A percentile compares a stretch with the other conserved stretches of the same genome.
phyloP scores from a whole-genome alignment of 1,140 invertebrate species.

The Drosophila santomea region DNA sequence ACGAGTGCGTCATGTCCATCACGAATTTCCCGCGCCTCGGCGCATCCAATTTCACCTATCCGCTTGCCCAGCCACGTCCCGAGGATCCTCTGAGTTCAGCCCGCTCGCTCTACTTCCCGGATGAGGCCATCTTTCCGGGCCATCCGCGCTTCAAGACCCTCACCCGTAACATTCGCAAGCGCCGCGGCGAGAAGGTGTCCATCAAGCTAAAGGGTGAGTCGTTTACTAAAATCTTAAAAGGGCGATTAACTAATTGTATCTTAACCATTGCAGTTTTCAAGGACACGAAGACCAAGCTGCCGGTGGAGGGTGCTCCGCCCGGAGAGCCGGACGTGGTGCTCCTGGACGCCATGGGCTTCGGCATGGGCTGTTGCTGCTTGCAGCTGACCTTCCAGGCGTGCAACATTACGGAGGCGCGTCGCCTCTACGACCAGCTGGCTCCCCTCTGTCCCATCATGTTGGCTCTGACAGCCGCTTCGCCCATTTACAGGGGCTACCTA shows the following conservation, averaged over 20 bases:
- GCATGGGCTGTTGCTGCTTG: slow-evolving; percentile 99
- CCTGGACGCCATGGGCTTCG: slow-evolving; percentile 99
- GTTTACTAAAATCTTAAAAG: too few species aligned
- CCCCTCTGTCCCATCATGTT: slow-evolving; percentile 99
- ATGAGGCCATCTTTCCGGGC: slow-evolving; percentile 95
- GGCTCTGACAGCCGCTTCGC: slow-evolving; percentile 97
- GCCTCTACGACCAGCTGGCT: slow-evolving; percentile 98
- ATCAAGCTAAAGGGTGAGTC: slow-evolving; percentile 96
- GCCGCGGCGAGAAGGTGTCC: slow-evolving; percentile 96
- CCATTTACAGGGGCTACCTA: slow-evolving; percentile 96
- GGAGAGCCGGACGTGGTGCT: slow-evolving; percentile 94
- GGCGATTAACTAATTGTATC: not conserved
- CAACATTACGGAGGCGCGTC: slow-evolving; percentile 97
- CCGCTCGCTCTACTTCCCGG: slow-evolving; percentile 96
- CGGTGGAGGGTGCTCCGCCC: slow-evolving; percentile 89
- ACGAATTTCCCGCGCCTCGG: slow-evolving; percentile 97
- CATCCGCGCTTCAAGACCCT: slow-evolving; percentile 98
- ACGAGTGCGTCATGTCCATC: slow-evolving; percentile 95
- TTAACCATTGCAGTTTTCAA: slow-evolving; percentile 90
- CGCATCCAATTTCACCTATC: slow-evolving; percentile 94
- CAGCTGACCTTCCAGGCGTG: slow-evolving; percentile 97
- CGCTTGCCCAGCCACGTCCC: slow-evolving; percentile 89
- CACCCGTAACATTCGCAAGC: slow-evolving; percentile 95
- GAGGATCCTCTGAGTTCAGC: slow-evolving; percentile 89
- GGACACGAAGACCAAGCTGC: slow-evolving; percentile 94